Conservation (phyloP, 2,888 invertebrate species). For the Platycheirus albimanus region DNA sequence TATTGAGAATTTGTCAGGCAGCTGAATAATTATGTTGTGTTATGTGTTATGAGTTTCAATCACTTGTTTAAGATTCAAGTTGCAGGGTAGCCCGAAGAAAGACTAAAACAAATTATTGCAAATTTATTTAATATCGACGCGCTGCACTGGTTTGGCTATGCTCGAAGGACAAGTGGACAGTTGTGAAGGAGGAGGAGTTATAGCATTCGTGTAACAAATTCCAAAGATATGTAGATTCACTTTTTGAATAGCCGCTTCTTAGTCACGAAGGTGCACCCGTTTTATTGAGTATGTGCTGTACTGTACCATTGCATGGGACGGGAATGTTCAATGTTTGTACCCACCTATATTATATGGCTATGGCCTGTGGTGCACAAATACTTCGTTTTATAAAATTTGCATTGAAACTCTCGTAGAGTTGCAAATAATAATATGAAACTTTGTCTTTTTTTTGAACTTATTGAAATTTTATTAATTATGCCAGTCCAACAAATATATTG, state of each 20-base stretch:
- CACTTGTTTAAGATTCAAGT: constrained; percentile 25
- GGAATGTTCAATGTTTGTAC: neutral
- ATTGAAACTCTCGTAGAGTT: constrained; percentile 18
- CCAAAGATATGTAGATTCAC: constrained; percentile 21
- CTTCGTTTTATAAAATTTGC: constrained; percentile 10
- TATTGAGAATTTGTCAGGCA: constrained; percentile 45
- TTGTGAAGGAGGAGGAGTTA: neutral
- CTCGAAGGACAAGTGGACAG: neutral
- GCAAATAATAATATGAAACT: neutral
- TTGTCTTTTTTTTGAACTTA: no score
- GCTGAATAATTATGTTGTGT: constrained; percentile 37
- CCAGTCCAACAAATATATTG: constrained; percentile 5
- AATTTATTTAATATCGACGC: constrained; percentile 17
- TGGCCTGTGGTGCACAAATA: constrained; percentile 3
- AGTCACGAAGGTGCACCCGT: constrained; percentile 29
- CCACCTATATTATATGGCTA: no score
- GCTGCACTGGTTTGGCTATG: neutral
- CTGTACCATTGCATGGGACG: neutral
- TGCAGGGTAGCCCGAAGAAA: neutral
- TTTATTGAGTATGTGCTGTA: neutral
- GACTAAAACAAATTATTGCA: constrained; percentile 31
- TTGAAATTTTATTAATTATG: neutral
- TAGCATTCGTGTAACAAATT: neutral
- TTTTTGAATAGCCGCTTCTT: constrained; percentile 41
- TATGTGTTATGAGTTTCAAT: constrained; percentile 23